phyloP scores from a whole-genome alignment of 2,113 vertebrate genomes.

The Tamias sibiricus region DNA sequence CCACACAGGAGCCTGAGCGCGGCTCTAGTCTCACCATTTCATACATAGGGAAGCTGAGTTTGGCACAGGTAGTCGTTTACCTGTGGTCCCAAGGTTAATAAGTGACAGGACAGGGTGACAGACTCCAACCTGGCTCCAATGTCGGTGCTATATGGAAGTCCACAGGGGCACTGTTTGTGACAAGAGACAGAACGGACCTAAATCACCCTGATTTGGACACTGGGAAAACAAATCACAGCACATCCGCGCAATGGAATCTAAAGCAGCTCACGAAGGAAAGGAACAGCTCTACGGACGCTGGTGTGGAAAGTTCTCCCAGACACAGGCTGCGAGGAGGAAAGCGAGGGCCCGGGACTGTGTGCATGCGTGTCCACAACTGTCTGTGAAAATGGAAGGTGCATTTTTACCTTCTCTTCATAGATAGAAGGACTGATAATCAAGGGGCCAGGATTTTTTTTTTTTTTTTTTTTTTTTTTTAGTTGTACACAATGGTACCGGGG shows the following conservation, averaged over 20 bases:
- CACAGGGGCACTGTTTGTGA: not conserved
- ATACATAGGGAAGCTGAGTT: not conserved
- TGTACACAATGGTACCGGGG: too few relatives aligned
- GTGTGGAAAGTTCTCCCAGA: not conserved
- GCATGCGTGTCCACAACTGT: too few relatives aligned
- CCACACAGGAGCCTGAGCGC: not conserved
- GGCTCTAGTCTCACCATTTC: not conserved
- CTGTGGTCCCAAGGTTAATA: not conserved
- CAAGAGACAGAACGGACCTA: not conserved
- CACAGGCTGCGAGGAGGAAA: accelerated
- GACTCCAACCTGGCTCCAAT: not conserved
- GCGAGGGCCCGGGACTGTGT: not conserved
- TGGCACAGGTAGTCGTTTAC: not conserved
- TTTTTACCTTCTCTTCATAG: not conserved
- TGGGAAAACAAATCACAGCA: not conserved
- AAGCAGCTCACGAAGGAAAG: not conserved
- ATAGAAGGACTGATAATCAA: not conserved
- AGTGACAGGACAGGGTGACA: not conserved
- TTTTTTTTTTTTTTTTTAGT: too few relatives aligned
- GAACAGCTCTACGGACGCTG: not conserved
- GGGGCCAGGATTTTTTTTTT: too few relatives aligned
- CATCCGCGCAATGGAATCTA: not conserved
- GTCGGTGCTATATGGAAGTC: not conserved
- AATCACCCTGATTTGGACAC: not conserved
- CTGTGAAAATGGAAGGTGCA: not conserved